Percentiles rank a stretch among this genome's conserved stretches.
Conservation (phyloP, 2,113 vertebrate species). For the Numenius arquata region DNA sequence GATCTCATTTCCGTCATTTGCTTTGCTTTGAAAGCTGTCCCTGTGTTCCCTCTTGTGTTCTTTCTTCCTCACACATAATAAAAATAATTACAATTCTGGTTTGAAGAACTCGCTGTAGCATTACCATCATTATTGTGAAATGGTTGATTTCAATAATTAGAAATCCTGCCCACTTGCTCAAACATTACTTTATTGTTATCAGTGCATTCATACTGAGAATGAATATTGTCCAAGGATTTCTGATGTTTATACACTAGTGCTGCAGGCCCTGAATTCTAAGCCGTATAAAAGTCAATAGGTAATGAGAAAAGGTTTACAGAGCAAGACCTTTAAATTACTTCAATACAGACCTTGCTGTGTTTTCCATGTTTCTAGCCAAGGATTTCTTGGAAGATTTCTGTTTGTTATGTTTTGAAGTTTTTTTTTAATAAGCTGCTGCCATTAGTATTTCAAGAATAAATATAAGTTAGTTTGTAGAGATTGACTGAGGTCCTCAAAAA, state of each 20-base stretch:
- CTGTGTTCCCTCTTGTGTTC: slow-evolving; percentile 13
- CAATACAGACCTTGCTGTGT: not conserved
- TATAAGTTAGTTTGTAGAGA: not conserved
- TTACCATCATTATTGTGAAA: not conserved
- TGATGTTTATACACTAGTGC: not conserved
- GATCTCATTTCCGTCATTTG: slow-evolving; percentile 25
- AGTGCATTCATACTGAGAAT: not conserved
- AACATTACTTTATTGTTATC: not conserved
- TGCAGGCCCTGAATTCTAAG: not conserved
- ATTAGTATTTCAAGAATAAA: not conserved
- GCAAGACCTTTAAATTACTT: not conserved
- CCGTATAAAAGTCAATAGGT: not conserved
- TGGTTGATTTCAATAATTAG: not conserved
- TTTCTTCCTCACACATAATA: slow-evolving; percentile 38
- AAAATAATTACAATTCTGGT: slow-evolving; percentile 29
- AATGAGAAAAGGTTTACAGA: not conserved
- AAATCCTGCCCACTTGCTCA: not conserved
- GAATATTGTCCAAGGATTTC: not conserved
- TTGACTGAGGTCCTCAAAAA: not conserved
- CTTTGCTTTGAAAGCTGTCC: slow-evolving; percentile 19
- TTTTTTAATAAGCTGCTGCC: not conserved
- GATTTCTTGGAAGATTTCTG: not conserved
- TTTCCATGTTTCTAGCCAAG: not conserved
- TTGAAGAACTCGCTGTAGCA: not conserved
- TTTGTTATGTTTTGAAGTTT: not conserved